phyloP scores from a whole-genome alignment of 2,888 invertebrate genomes.

The Parochlus steinenii region DNA sequence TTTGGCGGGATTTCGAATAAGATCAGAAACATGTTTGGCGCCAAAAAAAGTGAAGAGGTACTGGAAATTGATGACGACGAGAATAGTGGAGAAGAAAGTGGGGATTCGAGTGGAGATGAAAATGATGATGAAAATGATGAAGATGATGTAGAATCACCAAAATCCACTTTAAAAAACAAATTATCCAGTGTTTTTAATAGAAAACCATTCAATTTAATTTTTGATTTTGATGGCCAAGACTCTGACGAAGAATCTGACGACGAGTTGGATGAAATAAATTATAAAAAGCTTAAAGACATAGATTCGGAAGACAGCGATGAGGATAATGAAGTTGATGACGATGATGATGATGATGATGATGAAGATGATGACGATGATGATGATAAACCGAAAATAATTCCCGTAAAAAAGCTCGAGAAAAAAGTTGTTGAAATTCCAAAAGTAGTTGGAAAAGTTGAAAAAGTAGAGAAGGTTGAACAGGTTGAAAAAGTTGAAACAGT shows the following conservation, averaged over 20 bases:
- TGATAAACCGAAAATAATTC: conserved; percentile 15
- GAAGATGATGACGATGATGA: conserved; percentile 17
- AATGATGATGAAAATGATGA: conserved; percentile 17
- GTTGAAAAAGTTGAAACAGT: conserved; percentile 8
- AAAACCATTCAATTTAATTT: conserved; percentile 26
- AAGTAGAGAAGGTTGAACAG: conserved; percentile 2
- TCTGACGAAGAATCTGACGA: conserved; percentile 14
- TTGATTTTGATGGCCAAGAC: conserved; percentile 15
- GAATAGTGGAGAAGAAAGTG: conserved; percentile 19
- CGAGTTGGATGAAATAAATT: no score
- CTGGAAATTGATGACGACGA: conserved; percentile 15
- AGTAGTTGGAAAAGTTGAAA: conserved; percentile 13
- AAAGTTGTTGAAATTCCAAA: conserved; percentile 13
- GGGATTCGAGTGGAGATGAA: conserved; percentile 19
- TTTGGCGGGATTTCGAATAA: conserved; percentile 7
- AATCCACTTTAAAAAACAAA: conserved; percentile 3
- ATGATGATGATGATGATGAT: conserved; percentile 17
- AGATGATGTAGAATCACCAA: conserved; percentile 14
- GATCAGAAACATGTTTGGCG: conserved; percentile 10
- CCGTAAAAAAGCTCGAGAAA: conserved; percentile 14
- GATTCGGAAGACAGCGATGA: conserved; percentile 16
- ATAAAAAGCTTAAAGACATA: no score
- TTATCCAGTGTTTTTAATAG: conserved; percentile 19
- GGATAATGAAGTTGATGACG: conserved; percentile 16
- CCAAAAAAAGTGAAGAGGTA: conserved; percentile 8